A percentile compares a stretch with the other conserved stretches of the same genome.
Evolutionary conservation across 2,888 invertebrate species (phyloP).

Genomic region (Melanargia galathea): DNA sequence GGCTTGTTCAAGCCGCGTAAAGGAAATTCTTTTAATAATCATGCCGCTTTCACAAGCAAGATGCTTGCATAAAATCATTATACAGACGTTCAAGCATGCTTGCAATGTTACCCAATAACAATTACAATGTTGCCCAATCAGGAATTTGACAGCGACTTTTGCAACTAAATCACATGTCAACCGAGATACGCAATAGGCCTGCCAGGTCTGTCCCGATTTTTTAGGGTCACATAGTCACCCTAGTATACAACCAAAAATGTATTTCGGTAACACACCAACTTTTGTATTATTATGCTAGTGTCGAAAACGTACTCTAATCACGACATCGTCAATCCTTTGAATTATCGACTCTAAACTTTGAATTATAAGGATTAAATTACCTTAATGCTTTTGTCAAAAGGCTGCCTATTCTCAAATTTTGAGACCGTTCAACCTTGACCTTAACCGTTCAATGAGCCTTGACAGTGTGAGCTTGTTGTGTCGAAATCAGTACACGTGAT

Average conservation of each 20-base stretch:
- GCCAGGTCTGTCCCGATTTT: neutral
- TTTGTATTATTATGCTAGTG: neutral
- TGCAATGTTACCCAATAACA: too few species aligned
- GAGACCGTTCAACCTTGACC: constrained; percentile 2
- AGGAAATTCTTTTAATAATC: too few species aligned
- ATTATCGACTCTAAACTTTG: neutral
- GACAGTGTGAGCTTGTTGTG: neutral
- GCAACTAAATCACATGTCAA: too few species aligned
- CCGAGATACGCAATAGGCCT: too few species aligned
- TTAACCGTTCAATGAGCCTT: neutral
- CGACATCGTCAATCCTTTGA: neutral
- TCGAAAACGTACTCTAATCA: constrained; percentile 2
- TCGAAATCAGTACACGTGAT: constrained; percentile 2
- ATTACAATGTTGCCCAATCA: too few species aligned
- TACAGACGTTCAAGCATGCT: too few species aligned
- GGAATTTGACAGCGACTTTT: too few species aligned
- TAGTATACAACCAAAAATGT: neutral
- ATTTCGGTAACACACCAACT: neutral
- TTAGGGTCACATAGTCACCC: neutral
- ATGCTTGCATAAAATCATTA: too few species aligned
- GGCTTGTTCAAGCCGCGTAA: too few species aligned
- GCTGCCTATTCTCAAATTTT: neutral
- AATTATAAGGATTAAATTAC: neutral
- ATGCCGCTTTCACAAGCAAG: too few species aligned
- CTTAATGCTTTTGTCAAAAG: neutral